Evolutionary conservation across 2,888 invertebrate genomes (phyloP), one percentile per base, ranked within the genome.

Genomic region (Philereme transversata): DNA sequence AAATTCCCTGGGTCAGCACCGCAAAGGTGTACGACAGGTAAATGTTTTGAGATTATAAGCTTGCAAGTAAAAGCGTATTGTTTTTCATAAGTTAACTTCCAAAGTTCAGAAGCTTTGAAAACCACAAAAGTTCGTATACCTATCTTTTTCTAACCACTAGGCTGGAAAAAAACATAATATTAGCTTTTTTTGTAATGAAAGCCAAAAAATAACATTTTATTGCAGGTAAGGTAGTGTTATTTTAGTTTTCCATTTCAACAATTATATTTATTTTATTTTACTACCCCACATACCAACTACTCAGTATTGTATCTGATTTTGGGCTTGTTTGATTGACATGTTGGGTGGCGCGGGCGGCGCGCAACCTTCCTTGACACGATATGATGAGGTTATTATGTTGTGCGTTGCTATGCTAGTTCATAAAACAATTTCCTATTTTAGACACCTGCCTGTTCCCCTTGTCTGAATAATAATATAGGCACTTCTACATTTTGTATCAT

Each of bases 1-100:
- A 76, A 74, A 81, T 82, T 76, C 80, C 75, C 65, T 65, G 59
- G 60, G 47, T 51, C 67, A 61, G 56, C 44, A 56, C 65, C 63
- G 47, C 66, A 65, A 63, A 70, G 55, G 55, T 65, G 50, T 53
- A 59, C 36, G 50, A 47, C 40, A 52, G 33, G 11, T 50, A 57
- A 54, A 47, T 56, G 36, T 56, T 63, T 63, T 63, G 52, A 53
- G 47, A 58, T 62, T 45, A 46, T 51, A 56, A 62, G 47, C 51
- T 7, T 38, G 34, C 33, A 44, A 43, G 51, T 54, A 47, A 51
- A 51, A 55, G 50, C 4, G 35, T 43, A 9, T 10, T 56, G n/a
- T 44, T 45, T 50, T 41, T 38, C 9, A 33, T 40, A 40, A 6
- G 8, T 40, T 40, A 6, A 6, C 8, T 44, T 22, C 22, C 43